Percentiles rank a stretch among this genome's conserved stretches.
phyloP scores from a whole-genome alignment of 2,888 invertebrate species.

The Callosobruchus maculatus region DNA sequence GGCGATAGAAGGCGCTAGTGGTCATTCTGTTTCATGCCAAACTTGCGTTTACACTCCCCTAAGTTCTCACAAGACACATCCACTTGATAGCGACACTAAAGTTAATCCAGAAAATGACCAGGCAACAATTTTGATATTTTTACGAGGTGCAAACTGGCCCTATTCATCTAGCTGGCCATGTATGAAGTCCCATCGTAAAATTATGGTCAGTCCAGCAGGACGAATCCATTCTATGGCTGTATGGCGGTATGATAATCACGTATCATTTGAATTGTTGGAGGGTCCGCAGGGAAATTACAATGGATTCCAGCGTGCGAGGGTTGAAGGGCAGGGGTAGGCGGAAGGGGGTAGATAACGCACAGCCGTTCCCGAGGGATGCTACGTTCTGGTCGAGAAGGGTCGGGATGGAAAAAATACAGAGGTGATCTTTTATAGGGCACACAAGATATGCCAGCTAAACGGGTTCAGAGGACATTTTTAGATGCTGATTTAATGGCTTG shows the following conservation, averaged over 20 bases:
- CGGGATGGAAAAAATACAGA: slow-evolving; percentile 11
- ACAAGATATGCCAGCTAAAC: background rate
- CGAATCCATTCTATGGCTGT: background rate
- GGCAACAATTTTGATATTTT: background rate
- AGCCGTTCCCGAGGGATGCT: slow-evolving; percentile 17
- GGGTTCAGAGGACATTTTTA: background rate
- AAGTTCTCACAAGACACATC: background rate
- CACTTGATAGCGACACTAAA: background rate
- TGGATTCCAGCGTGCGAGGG: slow-evolving; percentile 1
- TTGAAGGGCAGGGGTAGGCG: slow-evolving; percentile 5
- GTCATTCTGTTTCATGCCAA: too few species aligned
- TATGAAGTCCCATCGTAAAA: background rate
- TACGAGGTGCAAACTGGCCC: background rate
- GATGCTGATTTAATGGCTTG: background rate
- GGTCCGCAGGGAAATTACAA: slow-evolving; percentile 3
- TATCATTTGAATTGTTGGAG: slow-evolving; percentile 43
- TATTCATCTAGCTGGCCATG: background rate
- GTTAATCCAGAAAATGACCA: background rate
- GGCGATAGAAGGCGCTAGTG: too few species aligned
- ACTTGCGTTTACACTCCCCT: too few species aligned
- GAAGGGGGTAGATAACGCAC: slow-evolving; percentile 18
- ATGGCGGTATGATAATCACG: slow-evolving; percentile 43
- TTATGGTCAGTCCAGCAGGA: background rate
- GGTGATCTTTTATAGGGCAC: background rate
- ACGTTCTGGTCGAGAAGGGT: slow-evolving; percentile 35